Evolutionary conservation across 2,797 vertebrate species (phyloP), one percentile per base, ranked within the genome.

Genomic region (Cryptoblepharus egeriae): DNA sequence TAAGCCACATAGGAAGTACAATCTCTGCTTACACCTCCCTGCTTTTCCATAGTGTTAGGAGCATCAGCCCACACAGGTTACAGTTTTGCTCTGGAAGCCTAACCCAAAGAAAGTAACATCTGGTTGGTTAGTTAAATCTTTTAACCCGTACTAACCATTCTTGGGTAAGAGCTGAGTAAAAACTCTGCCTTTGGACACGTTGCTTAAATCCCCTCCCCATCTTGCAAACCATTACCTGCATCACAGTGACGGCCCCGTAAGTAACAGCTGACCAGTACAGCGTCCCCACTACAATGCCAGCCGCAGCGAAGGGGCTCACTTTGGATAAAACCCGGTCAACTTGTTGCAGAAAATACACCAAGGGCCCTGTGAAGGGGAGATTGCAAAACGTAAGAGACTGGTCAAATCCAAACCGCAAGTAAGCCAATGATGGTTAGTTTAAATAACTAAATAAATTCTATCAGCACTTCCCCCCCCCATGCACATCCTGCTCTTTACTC

Each of bases 181-280:
- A 32, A 39, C 2, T 16, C 10, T 42, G 22, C 15, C 30, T 1
- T 24, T 15, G 30, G 37, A 28, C 1, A 26, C 4, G 5, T 37
- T 16, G 32, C 6, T 30, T 3, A 6, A 3, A 7, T 5, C 30
- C 5, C 69, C 28, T 26, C 8, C 2, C 12, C 49, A 30, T 24
- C 15, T 24, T 24, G 26, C 26, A 37, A 32, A 10, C 49, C 15
- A 22, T 55, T 68, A 97, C 96, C 96, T 96, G 96, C 96, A 97
- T 96, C 81, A 97, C 96, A 0, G 96, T 96, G 91, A 97, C 95
- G 0, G 96, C 96, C 55, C 96, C 96, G 9, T 97, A 97, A 0
- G 96, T 97, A 77, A 97, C 95, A 0, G 96, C 96, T 0, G 96
- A 97, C 96, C 96, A 97, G 91, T 97, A 97, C 0, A 94, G 92